Percentiles rank a stretch among this genome's conserved stretches.
These are phyloP conservation scores for Zalophus californianus DNA, from an alignment of 2,797 vertebrate genomes.

Conservation along the genomic window DNA sequence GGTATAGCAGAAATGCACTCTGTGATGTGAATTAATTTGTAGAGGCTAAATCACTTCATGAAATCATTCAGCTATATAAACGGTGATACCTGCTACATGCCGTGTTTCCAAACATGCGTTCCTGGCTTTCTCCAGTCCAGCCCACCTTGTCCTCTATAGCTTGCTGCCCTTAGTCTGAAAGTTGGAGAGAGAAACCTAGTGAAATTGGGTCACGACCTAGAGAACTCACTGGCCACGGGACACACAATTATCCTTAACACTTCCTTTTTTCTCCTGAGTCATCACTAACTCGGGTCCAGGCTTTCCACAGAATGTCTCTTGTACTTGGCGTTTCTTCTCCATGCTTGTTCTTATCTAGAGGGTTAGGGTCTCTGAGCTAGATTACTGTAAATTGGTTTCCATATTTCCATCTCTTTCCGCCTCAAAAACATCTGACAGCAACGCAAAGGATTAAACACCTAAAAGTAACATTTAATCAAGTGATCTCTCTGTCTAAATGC, in stretches of 20 bases:
- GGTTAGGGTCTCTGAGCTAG: slow-evolving; percentile 1
- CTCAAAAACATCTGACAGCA: background rate
- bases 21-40: background rate
- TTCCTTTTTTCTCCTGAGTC: background rate
- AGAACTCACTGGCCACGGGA: background rate
- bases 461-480: slow-evolving; percentile 41
- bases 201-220: background rate
- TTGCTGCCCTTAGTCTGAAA: background rate
- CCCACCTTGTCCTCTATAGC: background rate
- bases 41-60: background rate
- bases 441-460: background rate
- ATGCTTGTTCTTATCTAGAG: background rate
- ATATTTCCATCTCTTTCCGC: slow-evolving; percentile 25
- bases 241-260: slow-evolving; percentile 7
- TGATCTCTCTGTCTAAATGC: slow-evolving; percentile 14
- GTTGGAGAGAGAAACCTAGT: background rate
- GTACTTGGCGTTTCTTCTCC: slow-evolving; percentile 2
- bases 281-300: background rate
- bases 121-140: background rate
- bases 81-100: background rate
- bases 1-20: background rate
- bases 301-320: background rate
- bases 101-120: background rate
- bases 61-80: background rate
- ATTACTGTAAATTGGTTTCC: background rate